Conservation (phyloP, 2,113 vertebrate genomes). For the Grus americana region DNA sequence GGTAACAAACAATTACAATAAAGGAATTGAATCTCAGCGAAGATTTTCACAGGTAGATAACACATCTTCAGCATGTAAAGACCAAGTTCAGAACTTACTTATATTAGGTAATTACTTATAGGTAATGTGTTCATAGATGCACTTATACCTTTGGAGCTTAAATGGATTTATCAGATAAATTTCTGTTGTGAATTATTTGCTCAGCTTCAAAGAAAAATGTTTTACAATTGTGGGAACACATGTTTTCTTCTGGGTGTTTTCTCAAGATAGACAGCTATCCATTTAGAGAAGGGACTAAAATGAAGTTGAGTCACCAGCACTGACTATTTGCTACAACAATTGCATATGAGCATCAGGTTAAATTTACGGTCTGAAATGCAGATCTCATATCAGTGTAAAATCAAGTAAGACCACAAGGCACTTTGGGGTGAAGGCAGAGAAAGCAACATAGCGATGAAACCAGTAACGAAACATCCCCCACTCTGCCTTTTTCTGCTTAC, state of each 20-base stretch:
- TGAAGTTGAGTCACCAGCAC: neutral
- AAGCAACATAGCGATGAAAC: neutral
- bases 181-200: neutral
- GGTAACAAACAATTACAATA: neutral
- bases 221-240: neutral
- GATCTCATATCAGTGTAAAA: neutral
- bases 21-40: neutral
- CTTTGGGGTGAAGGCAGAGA: neutral
- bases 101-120: neutral
- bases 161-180: neutral
- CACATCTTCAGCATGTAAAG: neutral
- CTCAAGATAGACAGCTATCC: neutral
- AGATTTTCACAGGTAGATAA: neutral
- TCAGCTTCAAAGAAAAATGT: neutral
- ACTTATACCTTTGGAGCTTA: neutral
- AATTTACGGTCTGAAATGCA: neutral
- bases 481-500: neutral
- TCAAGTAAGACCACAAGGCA: neutral
- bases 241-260: neutral
- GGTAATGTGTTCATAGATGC: neutral
- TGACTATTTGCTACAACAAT: neutral
- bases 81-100: neutral
- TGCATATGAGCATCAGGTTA: neutral
- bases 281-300: neutral
- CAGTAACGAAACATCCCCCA: neutral